Base-by-base conservation (phyloP, 2,113 vertebrate genomes). In the Heptranchias perlo region DNA sequence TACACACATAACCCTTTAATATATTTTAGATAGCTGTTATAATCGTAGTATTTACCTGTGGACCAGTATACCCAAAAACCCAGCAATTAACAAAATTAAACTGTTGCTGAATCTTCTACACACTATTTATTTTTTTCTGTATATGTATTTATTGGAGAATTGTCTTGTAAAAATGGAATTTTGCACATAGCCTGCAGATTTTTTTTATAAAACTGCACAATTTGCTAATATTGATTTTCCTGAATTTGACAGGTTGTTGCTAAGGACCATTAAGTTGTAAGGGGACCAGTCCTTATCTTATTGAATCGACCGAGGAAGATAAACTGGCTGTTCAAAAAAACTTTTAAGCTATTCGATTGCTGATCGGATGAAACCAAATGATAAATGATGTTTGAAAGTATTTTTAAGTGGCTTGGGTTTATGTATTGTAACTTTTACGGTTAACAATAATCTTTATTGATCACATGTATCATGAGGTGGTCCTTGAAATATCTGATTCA, bases 301-400 rank as follows among this genome's bases (percentile, higher is more conserved):
- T 10, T 95, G 64, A 73, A 95, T 69, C 47, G 61, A 0, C 61
- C 25, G 28, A 95, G 94, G 94, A 69, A 35, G 44, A 69, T 13
- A 67, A 65, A 47, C 62, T 10, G 62, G 47, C 25, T 52, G 21
- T 28, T 73, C 25, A 28, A 95, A 31, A 52, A 93, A 39, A 7
- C 25, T 31, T 52, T 13, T 6, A 31, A 49, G 28, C 39, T 44
- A 95, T 62, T 62, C 18, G 25, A 95, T 28, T 95, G 25, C 64
- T 69, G 31, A 28, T 69, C n/a, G 28, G 49, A 52, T 91, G 87
- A 69, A 95, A 94, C 64, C 21, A 67, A 28, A 49, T 7, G 62
- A 94, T 94, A 65, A 67, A 67, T 94, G 64, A 28, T 44, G 44
- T 49, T 67, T 94, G 93, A 94, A 67, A 65, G 5, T 67, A 69